These are phyloP conservation scores for Leptocoma aspasia DNA, from an alignment of 2,113 vertebrate genomes.

Conservation along the genomic window DNA sequence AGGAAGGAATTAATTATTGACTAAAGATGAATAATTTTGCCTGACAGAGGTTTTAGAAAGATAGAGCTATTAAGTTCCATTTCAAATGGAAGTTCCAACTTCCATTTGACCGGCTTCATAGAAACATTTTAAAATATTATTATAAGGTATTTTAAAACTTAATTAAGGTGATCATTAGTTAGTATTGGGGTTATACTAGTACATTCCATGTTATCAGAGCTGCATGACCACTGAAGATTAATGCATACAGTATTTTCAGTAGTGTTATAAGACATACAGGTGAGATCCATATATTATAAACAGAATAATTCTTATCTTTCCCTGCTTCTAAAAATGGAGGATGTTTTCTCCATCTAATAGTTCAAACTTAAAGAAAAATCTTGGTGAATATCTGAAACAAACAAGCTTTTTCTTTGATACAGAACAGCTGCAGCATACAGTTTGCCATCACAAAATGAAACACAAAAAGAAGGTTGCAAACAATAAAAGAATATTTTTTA, in stretches of 20 bases:
- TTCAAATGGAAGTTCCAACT: background rate
- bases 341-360: background rate
- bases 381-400: background rate
- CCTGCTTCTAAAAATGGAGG: background rate
- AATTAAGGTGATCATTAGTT: background rate
- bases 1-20: background rate
- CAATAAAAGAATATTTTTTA: background rate
- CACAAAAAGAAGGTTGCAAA: background rate
- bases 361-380: background rate
- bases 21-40: background rate
- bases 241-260: background rate
- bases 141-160: background rate
- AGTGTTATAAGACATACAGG: background rate
- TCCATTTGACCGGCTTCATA: background rate
- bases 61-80: background rate
- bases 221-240: background rate
- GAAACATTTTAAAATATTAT: background rate
- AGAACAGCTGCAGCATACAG: accelerated
- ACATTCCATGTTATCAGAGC: background rate
- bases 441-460: background rate
- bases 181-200: background rate
- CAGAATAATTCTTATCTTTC: background rate
- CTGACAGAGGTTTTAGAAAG: background rate
- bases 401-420: background rate
- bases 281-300: background rate